A percentile compares a stretch with the other conserved stretches of the same genome.
Evolutionary conservation across 2,888 invertebrate species (phyloP).

Genomic region (Aphodius granarius): DNA sequence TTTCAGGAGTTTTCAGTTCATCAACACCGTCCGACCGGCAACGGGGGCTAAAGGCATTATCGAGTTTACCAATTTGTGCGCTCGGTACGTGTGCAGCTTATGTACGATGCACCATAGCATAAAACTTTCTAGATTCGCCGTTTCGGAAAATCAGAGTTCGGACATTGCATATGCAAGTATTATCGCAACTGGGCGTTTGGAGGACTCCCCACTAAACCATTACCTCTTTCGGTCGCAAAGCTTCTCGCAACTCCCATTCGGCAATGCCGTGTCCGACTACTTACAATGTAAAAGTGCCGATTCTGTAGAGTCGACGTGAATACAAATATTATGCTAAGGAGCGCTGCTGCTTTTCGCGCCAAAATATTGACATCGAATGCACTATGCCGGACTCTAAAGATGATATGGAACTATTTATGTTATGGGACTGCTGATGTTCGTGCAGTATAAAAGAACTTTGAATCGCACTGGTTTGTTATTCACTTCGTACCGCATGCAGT

Average conservation of each 20-base stretch:
- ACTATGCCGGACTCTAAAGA: not conserved
- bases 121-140: constrained; percentile 2
- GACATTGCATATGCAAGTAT: not conserved
- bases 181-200: not conserved
- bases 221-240: not conserved
- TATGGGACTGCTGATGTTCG: not conserved
- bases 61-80: not conserved
- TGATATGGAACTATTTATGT: not conserved
- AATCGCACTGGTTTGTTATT: no score
- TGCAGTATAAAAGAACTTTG: no score
- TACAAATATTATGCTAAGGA: constrained; percentile 7
- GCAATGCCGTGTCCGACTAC: constrained; percentile 14
- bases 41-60: not conserved
- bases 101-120: not conserved
- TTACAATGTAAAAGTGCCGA: constrained; percentile 12
- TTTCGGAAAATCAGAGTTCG: constrained; percentile 12
- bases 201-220: not conserved
- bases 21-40: not conserved
- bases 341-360: not conserved
- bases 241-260: not conserved
- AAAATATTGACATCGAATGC: constrained; percentile 8
- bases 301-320: constrained; percentile 1
- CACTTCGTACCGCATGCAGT: no score
- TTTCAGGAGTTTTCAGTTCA: not conserved
- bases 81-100: not conserved